Conservation (phyloP, 2,797 vertebrate genomes). For the Galagoides demidoff region DNA sequence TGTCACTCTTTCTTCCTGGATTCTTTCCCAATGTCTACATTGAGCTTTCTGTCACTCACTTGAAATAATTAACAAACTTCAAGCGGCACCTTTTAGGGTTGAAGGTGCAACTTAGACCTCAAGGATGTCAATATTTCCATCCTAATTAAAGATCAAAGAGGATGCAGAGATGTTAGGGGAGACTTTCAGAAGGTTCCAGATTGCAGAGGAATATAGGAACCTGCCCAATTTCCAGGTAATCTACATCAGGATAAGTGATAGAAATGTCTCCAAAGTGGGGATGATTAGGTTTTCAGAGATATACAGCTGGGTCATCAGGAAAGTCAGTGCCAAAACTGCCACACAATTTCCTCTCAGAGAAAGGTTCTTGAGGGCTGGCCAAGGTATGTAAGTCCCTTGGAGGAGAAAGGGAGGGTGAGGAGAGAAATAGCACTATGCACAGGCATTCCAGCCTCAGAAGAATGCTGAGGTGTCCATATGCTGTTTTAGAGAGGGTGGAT, state of each 20-base stretch:
- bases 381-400: not conserved
- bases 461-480: not conserved
- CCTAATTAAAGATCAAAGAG: not conserved
- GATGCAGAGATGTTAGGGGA: not conserved
- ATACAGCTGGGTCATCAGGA: not conserved
- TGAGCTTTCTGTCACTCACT: not conserved
- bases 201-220: not conserved
- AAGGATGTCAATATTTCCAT: not conserved
- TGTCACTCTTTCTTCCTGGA: not conserved
- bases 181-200: not conserved
- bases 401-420: not conserved
- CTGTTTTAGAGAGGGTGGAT: not conserved
- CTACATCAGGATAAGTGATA: not conserved
- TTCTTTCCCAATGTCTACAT: not conserved
- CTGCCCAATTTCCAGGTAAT: not conserved
- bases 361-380: not conserved
- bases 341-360: not conserved
- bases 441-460: not conserved
- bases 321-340: not conserved
- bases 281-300: not conserved
- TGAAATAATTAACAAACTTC: conserved; percentile 41
- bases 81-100: not conserved
- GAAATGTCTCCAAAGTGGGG: not conserved
- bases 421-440: not conserved
- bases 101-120: not conserved